Evolutionary conservation across 2,113 vertebrate species (phyloP).

Genomic region (Clupea harengus): DNA sequence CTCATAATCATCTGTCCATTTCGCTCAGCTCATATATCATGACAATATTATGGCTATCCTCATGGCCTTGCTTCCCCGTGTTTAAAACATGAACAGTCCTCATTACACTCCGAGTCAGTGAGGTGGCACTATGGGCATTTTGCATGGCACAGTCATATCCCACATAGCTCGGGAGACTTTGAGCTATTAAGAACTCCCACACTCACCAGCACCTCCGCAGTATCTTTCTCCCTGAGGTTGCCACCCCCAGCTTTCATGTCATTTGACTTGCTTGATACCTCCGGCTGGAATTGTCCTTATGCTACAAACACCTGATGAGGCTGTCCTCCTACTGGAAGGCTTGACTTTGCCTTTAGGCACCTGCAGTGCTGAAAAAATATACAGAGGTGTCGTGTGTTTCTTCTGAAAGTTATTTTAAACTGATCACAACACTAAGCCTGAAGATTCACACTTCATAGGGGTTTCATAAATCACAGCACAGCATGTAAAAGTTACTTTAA

Average conservation of each 20-base stretch:
- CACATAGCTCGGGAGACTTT: background rate
- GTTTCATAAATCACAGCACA: background rate
- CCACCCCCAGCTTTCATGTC: conserved; percentile 6
- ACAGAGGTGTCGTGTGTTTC: background rate
- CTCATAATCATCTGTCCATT: background rate
- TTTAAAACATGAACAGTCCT: background rate
- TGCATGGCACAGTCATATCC: conserved; percentile 3
- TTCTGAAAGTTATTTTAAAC: conserved; percentile 10
- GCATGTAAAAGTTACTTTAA: background rate
- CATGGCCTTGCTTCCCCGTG: background rate
- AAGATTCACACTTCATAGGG: background rate
- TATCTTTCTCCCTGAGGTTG: background rate
- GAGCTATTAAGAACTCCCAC: conserved; percentile 13
- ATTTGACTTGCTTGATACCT: conserved; percentile 7
- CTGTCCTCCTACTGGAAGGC: background rate
- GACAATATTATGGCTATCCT: background rate
- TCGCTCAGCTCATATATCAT: background rate
- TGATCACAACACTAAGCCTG: background rate
- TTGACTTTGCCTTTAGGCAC: background rate
- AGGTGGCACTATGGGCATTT: background rate
- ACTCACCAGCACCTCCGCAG: background rate
- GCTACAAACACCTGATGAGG: background rate
- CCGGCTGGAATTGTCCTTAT: background rate
- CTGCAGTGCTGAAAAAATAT: background rate
- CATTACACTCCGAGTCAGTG: conserved; percentile 25